Evolutionary conservation across 2,888 invertebrate species (phyloP).

Genomic region (Coleophora flavipennella): DNA sequence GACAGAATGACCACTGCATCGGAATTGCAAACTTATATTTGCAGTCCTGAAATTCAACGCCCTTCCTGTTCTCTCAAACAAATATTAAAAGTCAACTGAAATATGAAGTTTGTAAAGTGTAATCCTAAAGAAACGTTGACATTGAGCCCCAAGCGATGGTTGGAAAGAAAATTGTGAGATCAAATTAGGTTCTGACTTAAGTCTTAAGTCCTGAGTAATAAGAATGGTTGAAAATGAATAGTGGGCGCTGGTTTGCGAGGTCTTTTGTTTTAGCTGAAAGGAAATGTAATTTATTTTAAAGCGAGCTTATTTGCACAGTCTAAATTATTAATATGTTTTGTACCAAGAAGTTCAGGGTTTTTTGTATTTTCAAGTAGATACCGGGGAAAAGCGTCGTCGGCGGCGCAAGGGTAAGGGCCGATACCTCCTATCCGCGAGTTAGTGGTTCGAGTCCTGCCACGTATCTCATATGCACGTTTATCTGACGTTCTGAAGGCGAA

Average conservation of each 20-base stretch:
- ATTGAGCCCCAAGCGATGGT: slow-evolving; percentile 49
- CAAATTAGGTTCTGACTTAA: slow-evolving; percentile 59
- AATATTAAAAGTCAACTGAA: slow-evolving; percentile 9
- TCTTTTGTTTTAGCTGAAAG: no score
- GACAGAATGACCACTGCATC: slow-evolving; percentile 51
- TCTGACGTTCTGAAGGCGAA: no score
- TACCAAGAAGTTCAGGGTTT: no score
- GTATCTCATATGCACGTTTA: no score
- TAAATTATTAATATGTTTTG: no score
- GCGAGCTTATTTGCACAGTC: no score
- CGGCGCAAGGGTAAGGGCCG: no score
- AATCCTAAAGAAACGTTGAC: slow-evolving; percentile 65
- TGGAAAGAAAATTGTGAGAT: slow-evolving; percentile 59
- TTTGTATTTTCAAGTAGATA: no score
- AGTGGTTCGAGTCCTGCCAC: no score
- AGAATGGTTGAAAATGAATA: slow-evolving; percentile 44
- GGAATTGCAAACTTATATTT: slow-evolving; percentile 31
- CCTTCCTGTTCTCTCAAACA: not conserved
- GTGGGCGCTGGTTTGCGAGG: slow-evolving; percentile 12
- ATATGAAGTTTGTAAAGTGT: slow-evolving; percentile 31
- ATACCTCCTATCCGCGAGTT: no score
- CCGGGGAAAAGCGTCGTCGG: no score
- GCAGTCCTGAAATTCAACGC: slow-evolving; percentile 1
- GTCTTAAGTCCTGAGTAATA: slow-evolving; percentile 49
- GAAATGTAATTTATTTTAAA: no score